Percentiles rank a stretch among this genome's conserved stretches.
Conservation (phyloP, 2,113 vertebrate species). For the Hydrolagus affinis region DNA sequence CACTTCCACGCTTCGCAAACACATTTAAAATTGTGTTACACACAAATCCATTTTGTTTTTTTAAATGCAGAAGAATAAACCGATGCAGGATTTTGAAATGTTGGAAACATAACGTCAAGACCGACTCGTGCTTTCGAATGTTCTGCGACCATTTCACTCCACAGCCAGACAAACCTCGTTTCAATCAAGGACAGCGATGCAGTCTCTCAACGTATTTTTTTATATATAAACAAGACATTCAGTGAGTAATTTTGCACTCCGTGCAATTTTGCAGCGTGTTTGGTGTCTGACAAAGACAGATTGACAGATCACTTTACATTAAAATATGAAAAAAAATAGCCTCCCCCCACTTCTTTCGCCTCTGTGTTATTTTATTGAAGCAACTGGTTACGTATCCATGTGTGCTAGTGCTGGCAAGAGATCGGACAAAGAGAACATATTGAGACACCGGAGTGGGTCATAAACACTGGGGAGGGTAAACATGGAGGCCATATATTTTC, state of each 20-base stretch:
- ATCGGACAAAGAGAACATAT: not conserved
- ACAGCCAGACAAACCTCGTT: not conserved
- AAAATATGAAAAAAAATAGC: not conserved
- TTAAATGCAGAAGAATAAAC: not conserved
- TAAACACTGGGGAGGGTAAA: not conserved
- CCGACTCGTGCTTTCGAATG: not conserved
- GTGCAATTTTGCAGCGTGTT: conserved; percentile 16
- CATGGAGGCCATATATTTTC: not conserved
- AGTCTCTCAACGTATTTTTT: not conserved
- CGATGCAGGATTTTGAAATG: not conserved
- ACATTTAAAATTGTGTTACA: not conserved
- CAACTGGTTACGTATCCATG: conserved; percentile 4
- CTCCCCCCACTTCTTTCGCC: not conserved
- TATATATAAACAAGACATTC: not conserved
- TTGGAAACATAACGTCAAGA: not conserved
- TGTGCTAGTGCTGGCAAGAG: not conserved
- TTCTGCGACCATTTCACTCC: not conserved
- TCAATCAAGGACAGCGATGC: not conserved
- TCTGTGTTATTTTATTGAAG: not conserved
- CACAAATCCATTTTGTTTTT: not conserved
- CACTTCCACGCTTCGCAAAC: not conserved
- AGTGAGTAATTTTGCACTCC: not conserved
- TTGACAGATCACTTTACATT: not conserved
- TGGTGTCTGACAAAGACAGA: conserved; percentile 11
- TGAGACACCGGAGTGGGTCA: not conserved